Evolutionary conservation across 2,888 invertebrate species (phyloP).

Genomic region (Orgyia antiqua): DNA sequence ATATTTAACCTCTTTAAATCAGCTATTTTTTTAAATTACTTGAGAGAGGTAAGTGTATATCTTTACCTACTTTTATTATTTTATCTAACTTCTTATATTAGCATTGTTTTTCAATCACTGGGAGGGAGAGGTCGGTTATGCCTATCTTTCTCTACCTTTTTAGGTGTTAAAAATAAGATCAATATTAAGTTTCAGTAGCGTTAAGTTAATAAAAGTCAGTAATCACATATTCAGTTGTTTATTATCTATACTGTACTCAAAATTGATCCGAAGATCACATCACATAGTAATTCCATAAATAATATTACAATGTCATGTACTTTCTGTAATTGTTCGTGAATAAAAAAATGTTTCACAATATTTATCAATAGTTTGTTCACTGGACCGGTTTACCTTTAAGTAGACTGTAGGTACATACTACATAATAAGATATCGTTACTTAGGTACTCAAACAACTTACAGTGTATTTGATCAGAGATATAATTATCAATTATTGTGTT

Average conservation of each 20-base stretch:
- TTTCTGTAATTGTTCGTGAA: constrained; percentile 75
- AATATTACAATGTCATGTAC: constrained; percentile 80
- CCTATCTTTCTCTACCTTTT: no score
- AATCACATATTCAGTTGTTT: constrained; percentile 84
- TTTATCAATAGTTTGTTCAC: constrained; percentile 77
- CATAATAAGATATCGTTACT: constrained; percentile 66
- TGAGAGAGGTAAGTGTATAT: no score
- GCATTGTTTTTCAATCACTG: no score
- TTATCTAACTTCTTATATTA: no score
- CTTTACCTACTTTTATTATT: no score
- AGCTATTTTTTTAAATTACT: no score
- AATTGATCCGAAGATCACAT: constrained; percentile 85
- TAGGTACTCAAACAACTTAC: constrained; percentile 74
- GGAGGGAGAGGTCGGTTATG: no score
- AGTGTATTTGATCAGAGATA: constrained; percentile 73
- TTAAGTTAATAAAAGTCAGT: constrained; percentile 56
- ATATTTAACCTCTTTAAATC: no score
- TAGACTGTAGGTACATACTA: constrained; percentile 69
- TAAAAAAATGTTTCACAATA: constrained; percentile 78
- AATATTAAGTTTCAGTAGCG: no score
- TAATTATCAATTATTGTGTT: constrained; percentile 74
- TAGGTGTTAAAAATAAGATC: no score
- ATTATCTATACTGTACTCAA: constrained; percentile 87
- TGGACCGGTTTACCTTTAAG: constrained; percentile 72
- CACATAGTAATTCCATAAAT: constrained; percentile 83